Base-by-base conservation (phyloP, 2,888 invertebrate genomes). In the Hydropsyche betteni region DNA sequence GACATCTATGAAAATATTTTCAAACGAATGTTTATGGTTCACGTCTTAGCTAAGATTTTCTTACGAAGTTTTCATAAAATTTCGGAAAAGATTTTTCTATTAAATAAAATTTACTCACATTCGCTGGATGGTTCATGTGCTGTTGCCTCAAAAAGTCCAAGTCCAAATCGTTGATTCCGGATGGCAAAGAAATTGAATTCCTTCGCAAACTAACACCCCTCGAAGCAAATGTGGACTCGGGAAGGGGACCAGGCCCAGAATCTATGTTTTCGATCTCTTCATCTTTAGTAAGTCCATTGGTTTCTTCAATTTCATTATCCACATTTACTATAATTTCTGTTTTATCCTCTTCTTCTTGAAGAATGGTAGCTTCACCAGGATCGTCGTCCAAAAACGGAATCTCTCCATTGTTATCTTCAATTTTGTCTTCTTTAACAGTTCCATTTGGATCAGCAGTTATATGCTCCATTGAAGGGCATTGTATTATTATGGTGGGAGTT, bases 111-210 rank as follows among this genome's bases (percentile, higher is more conserved):
- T 2, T 10, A 79, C 78, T 77, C 51, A 79, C 78, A 44, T 75
- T 79, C 14, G 76, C 77, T 38, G 76, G 77, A 74, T 78, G 78
- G 24, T 79, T 75, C 24, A 69, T n/a, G 55, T 80, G 74, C 50
- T 77, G 72, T 14, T 79, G 79, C 51, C 83, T 82, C 74, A 89
- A 80, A 12, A 88, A 86, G 79, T 88, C 86, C 80, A 87, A 79
- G 64, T 90, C 89, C 82, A 90, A 84, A 50, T 88, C 87, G 81
- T 91, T 89, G 68, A 92, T 85, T 77, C 84, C 85, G 79, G 87
- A 85, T 1, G 92, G 93, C 81, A 91, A 85, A 0, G 93, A 92
- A 69, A 90, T 88, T 2, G 92, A 91, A 75, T 90, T 89, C 77
- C 90, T 88, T 68, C 91, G 86, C 53, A 88, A 55, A 4, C 70